phyloP scores from a whole-genome alignment of 1,140 invertebrate species.

The Zaprionus nigranus region DNA sequence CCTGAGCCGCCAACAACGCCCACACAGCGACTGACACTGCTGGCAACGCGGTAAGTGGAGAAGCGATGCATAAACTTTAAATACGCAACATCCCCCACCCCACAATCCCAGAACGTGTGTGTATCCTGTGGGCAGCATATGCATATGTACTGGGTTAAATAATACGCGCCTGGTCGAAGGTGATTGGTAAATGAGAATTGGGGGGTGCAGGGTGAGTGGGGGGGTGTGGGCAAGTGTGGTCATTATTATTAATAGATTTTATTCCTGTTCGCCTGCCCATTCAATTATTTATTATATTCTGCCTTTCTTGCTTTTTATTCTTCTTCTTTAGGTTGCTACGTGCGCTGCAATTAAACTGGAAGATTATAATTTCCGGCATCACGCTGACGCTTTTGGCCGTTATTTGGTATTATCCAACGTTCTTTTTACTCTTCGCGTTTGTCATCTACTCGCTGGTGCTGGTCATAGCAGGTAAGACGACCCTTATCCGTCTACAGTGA shows the following conservation, averaged over 20 bases:
- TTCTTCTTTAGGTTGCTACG: constrained; percentile 56
- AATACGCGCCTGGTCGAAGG: not conserved
- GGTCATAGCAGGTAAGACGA: constrained; percentile 75
- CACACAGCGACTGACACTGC: constrained; percentile 59
- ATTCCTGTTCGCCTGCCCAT: constrained; percentile 11
- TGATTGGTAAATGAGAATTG: not conserved
- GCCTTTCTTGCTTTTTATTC: not conserved
- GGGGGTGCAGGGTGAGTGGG: not conserved
- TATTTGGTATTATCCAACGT: constrained; percentile 83
- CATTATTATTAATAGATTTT: constrained; percentile 42
- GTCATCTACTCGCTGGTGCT: constrained; percentile 78
- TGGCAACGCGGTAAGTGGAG: constrained; percentile 62
- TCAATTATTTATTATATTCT: constrained; percentile 14
- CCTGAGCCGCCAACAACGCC: constrained; percentile 58
- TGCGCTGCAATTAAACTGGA: constrained; percentile 81
- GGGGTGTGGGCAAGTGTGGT: constrained; percentile 3
- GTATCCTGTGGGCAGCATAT: constrained; percentile 5
- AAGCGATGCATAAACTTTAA: constrained; percentile 10
- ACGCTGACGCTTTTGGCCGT: constrained; percentile 77
- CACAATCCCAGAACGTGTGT: constrained; percentile 3
- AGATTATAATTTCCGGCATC: constrained; percentile 74
- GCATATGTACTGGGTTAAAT: constrained; percentile 1
- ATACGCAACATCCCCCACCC: not conserved
- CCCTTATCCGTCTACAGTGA: not conserved
- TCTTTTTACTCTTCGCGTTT: constrained; percentile 82